A percentile compares a stretch with the other conserved stretches of the same genome.
Evolutionary conservation across 2,888 invertebrate species (phyloP).

Genomic region (Epistrophella euchroma): DNA sequence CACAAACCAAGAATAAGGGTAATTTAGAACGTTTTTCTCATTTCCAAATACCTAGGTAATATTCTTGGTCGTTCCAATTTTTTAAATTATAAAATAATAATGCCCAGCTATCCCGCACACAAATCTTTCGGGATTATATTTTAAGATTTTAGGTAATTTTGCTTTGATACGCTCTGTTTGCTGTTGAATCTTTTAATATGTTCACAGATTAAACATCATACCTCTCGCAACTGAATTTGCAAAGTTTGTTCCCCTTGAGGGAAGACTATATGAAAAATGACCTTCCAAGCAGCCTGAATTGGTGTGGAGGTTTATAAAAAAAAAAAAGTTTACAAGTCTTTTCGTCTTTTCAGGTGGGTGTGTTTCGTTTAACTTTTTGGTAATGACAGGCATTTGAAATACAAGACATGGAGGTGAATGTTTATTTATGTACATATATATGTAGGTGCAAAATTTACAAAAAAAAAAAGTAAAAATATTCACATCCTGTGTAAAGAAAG

Average conservation of each 20-base stretch:
- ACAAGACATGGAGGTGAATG: too few relatives aligned
- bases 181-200: conserved; percentile 10
- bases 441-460: background rate
- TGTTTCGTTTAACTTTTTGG: background rate
- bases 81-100: conserved; percentile 1
- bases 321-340: background rate
- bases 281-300: background rate
- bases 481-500: background rate
- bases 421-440: background rate
- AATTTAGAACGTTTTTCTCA: background rate
- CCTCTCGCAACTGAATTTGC: background rate
- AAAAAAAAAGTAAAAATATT: background rate
- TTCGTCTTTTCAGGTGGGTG: background rate
- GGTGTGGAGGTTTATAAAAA: background rate
- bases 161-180: background rate
- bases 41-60: background rate
- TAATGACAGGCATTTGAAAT: background rate
- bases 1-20: background rate
- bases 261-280: background rate
- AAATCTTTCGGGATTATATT: background rate
- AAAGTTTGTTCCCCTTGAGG: background rate
- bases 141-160: background rate
- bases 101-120: background rate
- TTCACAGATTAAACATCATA: background rate
- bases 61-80: background rate